phyloP scores from a whole-genome alignment of 2,113 vertebrate species.

The Phyllopteryx taeniolatus region DNA sequence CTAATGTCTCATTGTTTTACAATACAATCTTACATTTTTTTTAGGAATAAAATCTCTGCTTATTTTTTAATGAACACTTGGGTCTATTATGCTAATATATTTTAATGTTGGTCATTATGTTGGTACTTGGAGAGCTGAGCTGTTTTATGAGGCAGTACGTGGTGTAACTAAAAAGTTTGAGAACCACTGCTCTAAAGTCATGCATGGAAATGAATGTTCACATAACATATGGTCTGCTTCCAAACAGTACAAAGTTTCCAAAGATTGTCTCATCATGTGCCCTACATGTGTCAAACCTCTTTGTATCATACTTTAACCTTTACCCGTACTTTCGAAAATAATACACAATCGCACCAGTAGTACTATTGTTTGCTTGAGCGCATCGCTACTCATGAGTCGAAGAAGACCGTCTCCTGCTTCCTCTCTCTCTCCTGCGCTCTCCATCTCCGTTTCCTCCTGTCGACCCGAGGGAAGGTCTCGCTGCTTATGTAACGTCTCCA shows the following conservation, averaged over 20 bases:
- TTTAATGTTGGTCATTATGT: too few relatives aligned
- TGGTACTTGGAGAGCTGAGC: too few relatives aligned
- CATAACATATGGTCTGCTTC: background rate
- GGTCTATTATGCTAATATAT: too few relatives aligned
- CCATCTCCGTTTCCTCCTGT: constrained; percentile 22
- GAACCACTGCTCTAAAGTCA: too few relatives aligned
- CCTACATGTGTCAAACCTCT: constrained; percentile 8
- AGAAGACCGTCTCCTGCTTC: constrained; percentile 18
- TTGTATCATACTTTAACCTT: constrained; percentile 13
- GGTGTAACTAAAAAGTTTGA: too few relatives aligned
- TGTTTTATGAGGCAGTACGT: too few relatives aligned
- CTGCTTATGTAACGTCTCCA: constrained; percentile 65
- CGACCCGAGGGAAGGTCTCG: constrained; percentile 38
- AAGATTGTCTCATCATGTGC: constrained; percentile 7
- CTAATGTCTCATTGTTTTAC: too few relatives aligned
- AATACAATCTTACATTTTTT: too few relatives aligned
- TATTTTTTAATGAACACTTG: too few relatives aligned
- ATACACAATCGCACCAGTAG: constrained; percentile 1
- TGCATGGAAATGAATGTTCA: too few relatives aligned
- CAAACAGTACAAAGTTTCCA: background rate
- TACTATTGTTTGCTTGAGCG: constrained; percentile 26
- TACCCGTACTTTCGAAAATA: constrained; percentile 17
- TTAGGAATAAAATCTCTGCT: too few relatives aligned
- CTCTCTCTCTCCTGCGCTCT: constrained; percentile 18
- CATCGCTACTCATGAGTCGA: constrained; percentile 6